Base-by-base conservation (phyloP, 2,888 invertebrate species). In the Drosophila ezoana region DNA sequence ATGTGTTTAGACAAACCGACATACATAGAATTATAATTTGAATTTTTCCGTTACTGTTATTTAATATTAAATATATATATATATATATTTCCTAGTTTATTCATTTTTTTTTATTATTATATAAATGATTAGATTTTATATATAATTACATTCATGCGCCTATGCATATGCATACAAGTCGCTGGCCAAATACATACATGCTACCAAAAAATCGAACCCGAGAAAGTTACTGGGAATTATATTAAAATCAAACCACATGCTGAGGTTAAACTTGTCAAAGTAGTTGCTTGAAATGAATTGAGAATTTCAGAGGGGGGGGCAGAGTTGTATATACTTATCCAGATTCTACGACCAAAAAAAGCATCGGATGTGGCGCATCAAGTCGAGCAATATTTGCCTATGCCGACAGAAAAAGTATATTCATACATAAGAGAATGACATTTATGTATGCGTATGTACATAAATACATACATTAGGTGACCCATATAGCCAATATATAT, bases 1-100 rank as follows among this genome's bases (percentile, higher is more conserved):
- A 71, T 72, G 75, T 61, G 59, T 66, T 66, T 52, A 67, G 74
- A 73, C 62, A 72, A 66, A 73, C 73, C 71, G 72, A 61, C 60
- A 61, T 64, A 70, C 10, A 65, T 66, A 66, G 57, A 62, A 74
- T 56, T 74, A 65, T 62, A 58, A 44, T 76, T 57, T 45, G 10
- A 23, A 14, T 51, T 38, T 51, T 33, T 54, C 64, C 64, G 57
- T 65, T 64, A 74, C 18, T 57, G 59, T 60, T 68, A 37, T 62
- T 68, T 45, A 68, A 37, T 61, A 47, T 63, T 73, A 59, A 51
- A 44, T 57, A 58, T 44, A 41, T 18, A 11, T 41, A 20, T 43
- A 32, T 32, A 32, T 44, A 44, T 51, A 62, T 59, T 68, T 60
- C 51, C 64, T 78, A 66, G 33, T 40, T 64, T 68, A 43, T 28